Evolutionary conservation across 2,797 vertebrate species (phyloP), one percentile per base, ranked within the genome.

Genomic region (Scolopax rusticola): DNA sequence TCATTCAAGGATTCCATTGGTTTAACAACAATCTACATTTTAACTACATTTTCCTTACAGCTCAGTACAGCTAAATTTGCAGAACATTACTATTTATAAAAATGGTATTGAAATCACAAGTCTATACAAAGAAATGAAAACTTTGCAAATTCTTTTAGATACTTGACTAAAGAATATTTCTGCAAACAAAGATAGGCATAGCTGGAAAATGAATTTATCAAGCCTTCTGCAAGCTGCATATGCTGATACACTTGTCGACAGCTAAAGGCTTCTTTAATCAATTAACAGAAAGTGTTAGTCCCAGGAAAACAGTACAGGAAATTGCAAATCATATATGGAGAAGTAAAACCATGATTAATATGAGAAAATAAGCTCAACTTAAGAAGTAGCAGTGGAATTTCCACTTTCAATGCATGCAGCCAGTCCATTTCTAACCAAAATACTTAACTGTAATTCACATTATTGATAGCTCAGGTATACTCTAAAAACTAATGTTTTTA

Each of bases 211-310:
- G 20, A 96, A 84, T 75, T 95, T 78, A 70, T 76, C 87, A 87
- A 95, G 74, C 51, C 48, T 86, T 78, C 77, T 89, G 80, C 93
- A 96, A 87, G 83, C 93, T 97, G 96, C 90, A 95, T 86, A 73
- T 12, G 27, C 71, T 95, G 88, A 96, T 84, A 95, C 32, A 95
- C 43, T 96, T 96, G 80, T 95, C 3, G 0, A 77, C 33, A 74
- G 82, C 85, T 54, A 80, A 96, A 91, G 81, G 47, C 45, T 71
- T 93, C 54, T 93, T 94, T 93, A 95, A 88, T 95, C 91, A 95
- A 90, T 97, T 89, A 91, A 87, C 59, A 89, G 68, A 63, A 96
- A 94, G 51, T 3, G 9, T 6, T 47, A 89, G 45, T 47, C 61
- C 77, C 50, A 33, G 71, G 61, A 61, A 78, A 50, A 67, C 13